Conservation (phyloP, 2,797 vertebrate genomes). For the Lerista edwardsae region DNA sequence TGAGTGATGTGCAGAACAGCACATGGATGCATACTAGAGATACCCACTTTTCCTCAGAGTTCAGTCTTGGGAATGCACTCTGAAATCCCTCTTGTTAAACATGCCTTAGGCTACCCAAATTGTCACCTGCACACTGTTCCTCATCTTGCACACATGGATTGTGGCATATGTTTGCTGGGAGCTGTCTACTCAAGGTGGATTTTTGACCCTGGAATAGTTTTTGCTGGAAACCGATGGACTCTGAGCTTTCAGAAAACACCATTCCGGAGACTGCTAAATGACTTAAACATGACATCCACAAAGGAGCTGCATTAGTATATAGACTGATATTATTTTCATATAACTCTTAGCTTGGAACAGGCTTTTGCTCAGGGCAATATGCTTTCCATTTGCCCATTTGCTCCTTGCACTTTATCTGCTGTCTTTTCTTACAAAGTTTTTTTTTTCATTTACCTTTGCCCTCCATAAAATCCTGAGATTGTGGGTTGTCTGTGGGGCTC, state of each 20-base stretch:
- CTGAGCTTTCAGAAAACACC: neutral
- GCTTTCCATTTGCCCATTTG: neutral
- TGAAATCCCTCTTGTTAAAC: constrained; percentile 21
- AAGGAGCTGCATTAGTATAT: neutral
- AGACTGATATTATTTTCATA: neutral
- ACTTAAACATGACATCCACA: neutral
- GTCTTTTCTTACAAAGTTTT: constrained; percentile 31
- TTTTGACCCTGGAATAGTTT: neutral
- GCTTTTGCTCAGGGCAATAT: neutral
- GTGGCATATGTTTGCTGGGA: neutral
- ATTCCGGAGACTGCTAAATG: neutral
- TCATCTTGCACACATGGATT: too few species aligned
- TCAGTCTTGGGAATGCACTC: constrained; percentile 40
- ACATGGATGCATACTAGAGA: constrained; percentile 36
- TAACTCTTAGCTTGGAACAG: neutral
- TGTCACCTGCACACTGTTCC: too few species aligned
- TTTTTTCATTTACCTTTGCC: neutral
- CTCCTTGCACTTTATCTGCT: constrained; percentile 31
- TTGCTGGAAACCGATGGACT: neutral
- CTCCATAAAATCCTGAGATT: neutral
- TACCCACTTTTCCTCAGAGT: constrained; percentile 34
- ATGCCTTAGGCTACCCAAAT: constrained; percentile 20
- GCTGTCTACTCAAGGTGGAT: neutral
- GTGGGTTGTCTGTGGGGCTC: constrained; percentile 41
- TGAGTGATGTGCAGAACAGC: constrained; percentile 20